Evolutionary conservation across 2,113 vertebrate species (phyloP).

Genomic region (Salvelinus sp.): DNA sequence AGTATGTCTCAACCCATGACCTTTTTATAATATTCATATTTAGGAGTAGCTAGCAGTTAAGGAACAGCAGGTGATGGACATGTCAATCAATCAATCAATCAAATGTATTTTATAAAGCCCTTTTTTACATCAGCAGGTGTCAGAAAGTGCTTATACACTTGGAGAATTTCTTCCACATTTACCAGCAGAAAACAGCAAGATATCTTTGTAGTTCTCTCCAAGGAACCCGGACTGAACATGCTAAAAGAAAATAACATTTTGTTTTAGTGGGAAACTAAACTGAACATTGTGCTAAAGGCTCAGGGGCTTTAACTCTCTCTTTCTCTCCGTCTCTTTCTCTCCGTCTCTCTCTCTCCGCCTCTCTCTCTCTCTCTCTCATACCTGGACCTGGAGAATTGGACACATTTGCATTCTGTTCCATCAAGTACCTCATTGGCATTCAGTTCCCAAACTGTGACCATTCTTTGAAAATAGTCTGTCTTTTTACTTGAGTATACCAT

Average conservation of each 20-base stretch:
- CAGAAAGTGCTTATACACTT: not conserved
- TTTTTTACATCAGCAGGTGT: too few relatives aligned
- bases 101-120: too few relatives aligned
- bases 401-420: conserved; percentile 5
- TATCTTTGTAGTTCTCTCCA: conserved; percentile 55
- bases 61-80: not conserved
- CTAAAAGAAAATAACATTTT: conserved; percentile 32
- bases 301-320: too few relatives aligned
- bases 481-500: conserved; percentile 18
- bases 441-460: conserved; percentile 14
- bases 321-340: too few relatives aligned
- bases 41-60: not conserved
- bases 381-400: conserved; percentile 4
- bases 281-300: conserved; percentile 13
- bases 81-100: too few relatives aligned
- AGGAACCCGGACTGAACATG: conserved; percentile 31
- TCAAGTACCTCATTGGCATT: not conserved
- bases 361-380: too few relatives aligned
- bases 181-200: conserved; percentile 43
- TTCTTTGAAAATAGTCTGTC: conserved; percentile 11
- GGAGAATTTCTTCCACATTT: conserved; percentile 46
- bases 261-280: conserved; percentile 27
- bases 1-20: too few relatives aligned
- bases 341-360: too few relatives aligned
- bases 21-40: too few relatives aligned